phyloP scores from a whole-genome alignment of 2,888 invertebrate genomes.

The Hyles lineata region DNA sequence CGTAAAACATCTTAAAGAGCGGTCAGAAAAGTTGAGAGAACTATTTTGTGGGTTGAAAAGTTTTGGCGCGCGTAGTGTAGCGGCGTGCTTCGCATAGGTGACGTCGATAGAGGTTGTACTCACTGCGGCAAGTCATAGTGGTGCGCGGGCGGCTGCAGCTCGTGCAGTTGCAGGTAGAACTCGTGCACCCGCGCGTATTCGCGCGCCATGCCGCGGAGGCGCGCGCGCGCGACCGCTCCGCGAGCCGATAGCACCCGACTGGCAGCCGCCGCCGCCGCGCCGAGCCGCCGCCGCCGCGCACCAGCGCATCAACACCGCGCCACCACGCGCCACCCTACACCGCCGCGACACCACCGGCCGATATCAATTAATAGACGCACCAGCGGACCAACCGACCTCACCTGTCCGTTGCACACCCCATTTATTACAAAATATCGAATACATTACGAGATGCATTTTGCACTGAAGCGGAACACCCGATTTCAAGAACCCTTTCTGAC shows the following conservation, averaged over 20 bases:
- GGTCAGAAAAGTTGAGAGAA: not conserved
- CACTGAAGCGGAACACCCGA: no score
- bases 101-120: conserved; percentile 45
- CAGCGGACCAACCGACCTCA: no score
- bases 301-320: not conserved
- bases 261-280: not conserved
- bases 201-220: conserved; percentile 56
- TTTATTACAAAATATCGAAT: no score
- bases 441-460: no score
- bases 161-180: conserved; percentile 60
- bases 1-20: not conserved
- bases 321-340: not conserved
- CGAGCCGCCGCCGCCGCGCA: not conserved
- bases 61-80: not conserved
- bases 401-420: no score
- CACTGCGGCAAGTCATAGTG: conserved; percentile 57
- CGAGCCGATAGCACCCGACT: conserved; percentile 43
- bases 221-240: conserved; percentile 42
- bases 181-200: conserved; percentile 62
- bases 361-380: no score
- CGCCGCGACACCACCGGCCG: not conserved
- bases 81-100: no score
- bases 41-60: not conserved
- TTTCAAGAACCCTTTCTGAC: no score
- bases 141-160: conserved; percentile 54